Base-by-base conservation (phyloP, 2,888 invertebrate genomes). In the Drosophila emarginata region DNA sequence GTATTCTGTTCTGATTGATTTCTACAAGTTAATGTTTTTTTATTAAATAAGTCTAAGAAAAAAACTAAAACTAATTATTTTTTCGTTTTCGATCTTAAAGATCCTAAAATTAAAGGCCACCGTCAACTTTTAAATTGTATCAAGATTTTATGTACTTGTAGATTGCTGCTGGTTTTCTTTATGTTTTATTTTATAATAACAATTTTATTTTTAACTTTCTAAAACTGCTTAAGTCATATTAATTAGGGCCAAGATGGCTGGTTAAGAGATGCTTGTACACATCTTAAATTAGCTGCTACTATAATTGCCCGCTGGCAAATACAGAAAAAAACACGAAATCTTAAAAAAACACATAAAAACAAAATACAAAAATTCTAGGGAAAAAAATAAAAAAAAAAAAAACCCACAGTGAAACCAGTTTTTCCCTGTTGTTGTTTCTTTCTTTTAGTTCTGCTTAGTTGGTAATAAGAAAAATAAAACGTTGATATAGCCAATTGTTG, bases 141-240 rank as follows among this genome's bases (percentile, higher is more conserved):
- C 9, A 2, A 32, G 9, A 7, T 11, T 11, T 4, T 32, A 32
- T 32, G 3, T 45, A 11, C 18, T 11, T 4, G 7, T 18, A 45
- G 18, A 7, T 15, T 45, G 18, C 21, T 45, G 18, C 21, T 45
- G 11, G 21, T 45, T 21, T 45, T 18, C 11, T 45, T 45, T 45
- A 4, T 21, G 11, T 18, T 45, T 45, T 18, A 12, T 18, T 45
- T 45, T 21, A 18, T 45, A 40, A 40, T 45, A 18, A 21, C 45
- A 21, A 11, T 1, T 18, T 21, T 45, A 11, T 45, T 12, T n/a
- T 28, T 64, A 73, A 70, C 80, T 81, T 81, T 81, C 87, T 80
- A 81, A 80, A 71, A 59, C 68, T 73, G 63, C 76, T 79, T 63
- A 14, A 53, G 52, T 58, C 67, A 66, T 61, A 52, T 61, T 59